Evolutionary conservation across 2,113 vertebrate species (phyloP), one percentile per base, ranked within the genome.

Genomic region (Panthera leo): DNA sequence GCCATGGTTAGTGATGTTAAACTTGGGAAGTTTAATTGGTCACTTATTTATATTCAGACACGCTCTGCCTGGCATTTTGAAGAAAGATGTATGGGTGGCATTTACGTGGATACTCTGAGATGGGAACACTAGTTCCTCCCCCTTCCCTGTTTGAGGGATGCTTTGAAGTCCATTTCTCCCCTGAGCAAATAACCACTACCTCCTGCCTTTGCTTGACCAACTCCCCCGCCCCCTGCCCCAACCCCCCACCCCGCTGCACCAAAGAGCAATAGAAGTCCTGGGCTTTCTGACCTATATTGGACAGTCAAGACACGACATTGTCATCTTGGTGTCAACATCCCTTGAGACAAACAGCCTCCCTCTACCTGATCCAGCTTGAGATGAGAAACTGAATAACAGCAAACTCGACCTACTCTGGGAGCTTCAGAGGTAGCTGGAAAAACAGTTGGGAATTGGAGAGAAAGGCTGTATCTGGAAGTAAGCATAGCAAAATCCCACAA

Each of bases 361-460:
- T 53, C 42, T 78, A 27, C 51, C 58, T n/a, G n/a, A 45, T 71
- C 7, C 9, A 14, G 36, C 42, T 25, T 85, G n/a, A 78, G 27
- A n/a, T 80, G 75, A 91, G 58, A 92, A 83, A 83, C 76, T 94
- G 58, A 42, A 75, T 27, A 75, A 16, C 8, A 42, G 7, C 16
- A 2, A 55, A 76, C 19, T 51, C 0, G 0, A 7, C n/a, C 34
- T 82, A 31, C 58, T 15, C 34, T 53, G 23, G 13, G 51, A 53
- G 7, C 68, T 76, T 48, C 65, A 12, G 23, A 61, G 61, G 58
- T 45, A 86, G 65, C 65, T 68, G 51, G n/a, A 16, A 31, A 82
- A 68, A 51, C 14, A 34, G 45, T 13, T 25, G 39, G 48, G 39
- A 23, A 29, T 25, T 42, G 82, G 45, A 45, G 51, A 48, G 2